A percentile compares a stretch with the other conserved stretches of the same genome.
Conservation (phyloP, 2,113 vertebrate species). For the Monopterus albus region DNA sequence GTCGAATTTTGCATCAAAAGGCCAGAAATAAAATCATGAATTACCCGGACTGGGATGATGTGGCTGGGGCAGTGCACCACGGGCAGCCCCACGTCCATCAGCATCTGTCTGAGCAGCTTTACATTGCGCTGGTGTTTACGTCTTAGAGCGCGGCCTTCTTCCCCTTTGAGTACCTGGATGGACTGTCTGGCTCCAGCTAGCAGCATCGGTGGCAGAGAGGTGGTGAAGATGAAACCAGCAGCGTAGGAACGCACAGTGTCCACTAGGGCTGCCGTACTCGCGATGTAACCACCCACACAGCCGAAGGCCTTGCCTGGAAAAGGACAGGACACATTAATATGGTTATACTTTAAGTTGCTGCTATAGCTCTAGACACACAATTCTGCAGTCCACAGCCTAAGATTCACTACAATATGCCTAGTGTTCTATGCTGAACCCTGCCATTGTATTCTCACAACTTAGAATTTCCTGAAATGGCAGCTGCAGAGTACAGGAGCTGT, state of each 20-base stretch:
- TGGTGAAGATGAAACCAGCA: constrained; percentile 97
- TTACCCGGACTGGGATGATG: constrained; percentile 95
- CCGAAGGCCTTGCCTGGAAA: constrained; percentile 95
- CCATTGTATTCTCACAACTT: neutral
- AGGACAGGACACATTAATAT: neutral
- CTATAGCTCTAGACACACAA: neutral
- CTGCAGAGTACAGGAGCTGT: neutral
- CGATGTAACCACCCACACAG: constrained; percentile 95
- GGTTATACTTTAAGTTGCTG: neutral
- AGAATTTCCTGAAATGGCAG: constrained; percentile 18
- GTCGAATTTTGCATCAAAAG: neutral
- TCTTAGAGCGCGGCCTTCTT: constrained; percentile 87
- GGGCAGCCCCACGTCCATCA: constrained; percentile 95
- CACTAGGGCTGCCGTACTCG: constrained; percentile 88
- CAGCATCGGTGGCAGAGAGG: constrained; percentile 96
- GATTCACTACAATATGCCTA: neutral
- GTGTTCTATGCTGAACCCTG: neutral
- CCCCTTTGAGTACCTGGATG: constrained; percentile 87
- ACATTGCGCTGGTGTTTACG: constrained; percentile 96
- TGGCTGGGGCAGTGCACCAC: constrained; percentile 97
- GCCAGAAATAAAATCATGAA: neutral
- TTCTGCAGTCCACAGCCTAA: neutral
- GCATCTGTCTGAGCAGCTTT: constrained; percentile 94
- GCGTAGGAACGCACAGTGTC: constrained; percentile 95
- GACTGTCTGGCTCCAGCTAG: constrained; percentile 91